Evolutionary conservation across 2,888 invertebrate genomes (phyloP).

Genomic region (Crepidodera aurea): DNA sequence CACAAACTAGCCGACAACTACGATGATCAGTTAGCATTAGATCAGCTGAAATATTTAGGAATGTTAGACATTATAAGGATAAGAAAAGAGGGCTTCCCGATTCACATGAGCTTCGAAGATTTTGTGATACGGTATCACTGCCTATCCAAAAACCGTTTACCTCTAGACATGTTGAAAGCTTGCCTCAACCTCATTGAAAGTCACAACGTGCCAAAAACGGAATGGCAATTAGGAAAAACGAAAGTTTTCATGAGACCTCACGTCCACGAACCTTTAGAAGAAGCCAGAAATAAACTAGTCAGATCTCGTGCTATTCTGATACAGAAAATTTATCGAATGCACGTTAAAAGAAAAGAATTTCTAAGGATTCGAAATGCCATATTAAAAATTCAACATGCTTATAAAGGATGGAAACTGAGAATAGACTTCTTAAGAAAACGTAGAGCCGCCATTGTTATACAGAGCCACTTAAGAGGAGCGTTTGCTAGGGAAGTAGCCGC

Average conservation of each 20-base stretch:
- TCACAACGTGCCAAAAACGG: constrained; percentile 73
- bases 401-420: constrained; percentile 84
- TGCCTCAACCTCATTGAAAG: constrained; percentile 67
- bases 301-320: constrained; percentile 75
- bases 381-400: constrained; percentile 82
- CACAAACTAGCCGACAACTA: constrained; percentile 82
- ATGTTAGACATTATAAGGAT: constrained; percentile 94
- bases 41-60: constrained; percentile 88
- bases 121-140: constrained; percentile 83
- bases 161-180: constrained; percentile 61
- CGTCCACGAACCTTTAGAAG: constrained; percentile 86
- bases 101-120: constrained; percentile 80
- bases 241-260: constrained; percentile 85
- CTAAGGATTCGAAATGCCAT: constrained; percentile 71
- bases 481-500: constrained; percentile 90
- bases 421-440: constrained; percentile 81
- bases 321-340: constrained; percentile 78
- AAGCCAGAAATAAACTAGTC: constrained; percentile 74
- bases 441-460: constrained; percentile 86
- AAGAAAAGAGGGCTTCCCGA: constrained; percentile 87
- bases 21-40: constrained; percentile 80
- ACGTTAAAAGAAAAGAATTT: constrained; percentile 72
- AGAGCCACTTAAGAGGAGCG: constrained; percentile 85
- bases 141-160: constrained; percentile 64
- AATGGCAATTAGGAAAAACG: constrained; percentile 89